Base-by-base conservation (phyloP, 2,888 invertebrate species). In the Sarcophaga subvicina region DNA sequence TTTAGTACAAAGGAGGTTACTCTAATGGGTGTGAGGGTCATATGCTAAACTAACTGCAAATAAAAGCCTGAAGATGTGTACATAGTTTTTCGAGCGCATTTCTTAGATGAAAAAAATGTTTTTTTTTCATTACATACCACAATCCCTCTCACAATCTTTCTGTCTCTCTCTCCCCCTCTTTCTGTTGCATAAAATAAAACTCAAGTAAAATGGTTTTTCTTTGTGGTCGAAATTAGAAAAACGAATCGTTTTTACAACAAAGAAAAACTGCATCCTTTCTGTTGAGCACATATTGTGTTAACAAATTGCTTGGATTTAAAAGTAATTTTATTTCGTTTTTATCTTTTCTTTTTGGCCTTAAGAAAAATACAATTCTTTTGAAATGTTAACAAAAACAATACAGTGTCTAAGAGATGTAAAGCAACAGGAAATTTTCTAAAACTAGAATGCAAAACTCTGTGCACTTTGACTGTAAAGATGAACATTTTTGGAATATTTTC, bases 271-370 rank as follows among this genome's bases (percentile, higher is more conserved):
- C 45, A 60, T 60, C 22, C 45, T 78, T 78, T 37, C 49, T 69
- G 67, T 69, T 45, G 59, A 78, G 67, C 22, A 63, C 78, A 73
- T 73, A 67, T 78, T 72, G 67, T 83, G 67, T 83, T 83, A 63
- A 76, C 63, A 83, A 69, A 72, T 72, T 80, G 64, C 45, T 72
- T 59, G 54, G 11, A 22, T 22, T 37, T 37, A 70, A 69, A 49
- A 60, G 22, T 45, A 37, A 37, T 37, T 37, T 37, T 37, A 10
- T 37, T 67, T 69, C 60, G 60, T 60, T 78, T 78, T 22, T 47
- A 45, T 25, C 22, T 78, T 62, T 59, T 10, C 6, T 37, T 14
- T 54, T 17, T 69, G n/a, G 78, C 62, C 62, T n/a, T 22, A 69
- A 62, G 78, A n/a, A 8, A 69, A 47, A 69, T 47, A 22, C 17